Percentiles rank a stretch among this genome's conserved stretches.
These are phyloP conservation scores for Euwallacea fornicatus DNA, from an alignment of 1,140 invertebrate species.

Conservation along the genomic window DNA sequence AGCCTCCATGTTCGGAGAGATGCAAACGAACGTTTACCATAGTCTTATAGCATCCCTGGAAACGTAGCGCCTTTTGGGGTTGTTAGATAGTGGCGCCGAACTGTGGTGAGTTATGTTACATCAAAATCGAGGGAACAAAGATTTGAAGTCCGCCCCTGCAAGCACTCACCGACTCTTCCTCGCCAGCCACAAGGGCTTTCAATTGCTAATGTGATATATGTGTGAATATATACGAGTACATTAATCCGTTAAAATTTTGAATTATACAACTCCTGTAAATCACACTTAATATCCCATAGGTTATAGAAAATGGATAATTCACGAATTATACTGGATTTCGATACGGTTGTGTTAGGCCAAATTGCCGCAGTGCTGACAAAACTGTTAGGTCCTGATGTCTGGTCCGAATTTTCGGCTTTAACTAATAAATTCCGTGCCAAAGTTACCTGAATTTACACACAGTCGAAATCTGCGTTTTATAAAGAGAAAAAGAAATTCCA, in stretches of 20 bases:
- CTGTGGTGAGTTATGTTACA: constrained; percentile 2
- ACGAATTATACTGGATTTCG: constrained; percentile 5
- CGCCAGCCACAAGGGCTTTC: constrained; percentile 23
- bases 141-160: not conserved
- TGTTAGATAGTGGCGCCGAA: constrained; percentile 2
- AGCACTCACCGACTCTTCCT: not conserved
- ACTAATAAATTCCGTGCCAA: too few species aligned
- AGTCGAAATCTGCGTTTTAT: too few species aligned
- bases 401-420: too few species aligned
- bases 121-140: not conserved
- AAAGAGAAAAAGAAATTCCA: too few species aligned
- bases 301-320: constrained; percentile 23
- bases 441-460: too few species aligned
- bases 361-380: constrained; percentile 28
- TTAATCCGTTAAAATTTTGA: constrained; percentile 24
- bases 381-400: too few species aligned
- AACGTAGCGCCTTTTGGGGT: constrained; percentile 53
- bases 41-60: constrained; percentile 62
- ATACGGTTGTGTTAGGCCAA: constrained; percentile 7
- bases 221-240: constrained; percentile 24
- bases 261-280: constrained; percentile 24
- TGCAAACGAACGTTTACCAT: constrained; percentile 63
- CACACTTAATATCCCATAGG: constrained; percentile 12
- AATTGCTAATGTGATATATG: constrained; percentile 37
- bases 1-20: constrained; percentile 61